Evolutionary conservation across 2,888 invertebrate species (phyloP).

Genomic region (Chrysina gloriosa): DNA sequence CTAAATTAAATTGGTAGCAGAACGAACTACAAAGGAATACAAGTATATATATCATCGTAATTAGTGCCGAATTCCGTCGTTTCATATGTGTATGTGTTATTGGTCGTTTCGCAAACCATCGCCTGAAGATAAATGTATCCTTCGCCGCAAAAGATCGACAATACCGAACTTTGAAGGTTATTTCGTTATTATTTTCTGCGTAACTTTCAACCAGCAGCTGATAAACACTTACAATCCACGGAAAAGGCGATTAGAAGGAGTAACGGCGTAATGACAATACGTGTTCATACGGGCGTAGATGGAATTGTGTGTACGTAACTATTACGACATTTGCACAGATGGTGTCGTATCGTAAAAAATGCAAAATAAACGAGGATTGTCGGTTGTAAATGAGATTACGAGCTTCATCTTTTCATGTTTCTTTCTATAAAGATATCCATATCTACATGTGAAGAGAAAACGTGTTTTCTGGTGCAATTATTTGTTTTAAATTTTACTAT

Average conservation of each 20-base stretch:
- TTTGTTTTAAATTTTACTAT: no score
- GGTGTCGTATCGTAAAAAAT: background rate
- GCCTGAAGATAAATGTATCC: conserved; percentile 17
- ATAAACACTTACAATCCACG: conserved; percentile 21
- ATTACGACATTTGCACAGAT: conserved; percentile 6
- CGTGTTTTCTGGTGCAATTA: no score
- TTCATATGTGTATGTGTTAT: background rate
- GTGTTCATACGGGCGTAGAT: conserved; percentile 9
- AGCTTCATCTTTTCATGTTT: no score
- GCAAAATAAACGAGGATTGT: no score
- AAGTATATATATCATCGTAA: no score
- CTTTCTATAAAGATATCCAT: no score
- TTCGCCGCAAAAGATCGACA: conserved; percentile 17
- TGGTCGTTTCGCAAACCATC: background rate
- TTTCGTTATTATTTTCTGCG: conserved; percentile 13
- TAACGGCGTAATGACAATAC: background rate
- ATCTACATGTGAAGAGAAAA: no score
- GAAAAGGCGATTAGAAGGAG: conserved; percentile 17
- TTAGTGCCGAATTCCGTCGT: background rate
- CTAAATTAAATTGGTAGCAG: no score
- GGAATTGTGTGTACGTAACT: background rate
- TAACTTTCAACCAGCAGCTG: conserved; percentile 24
- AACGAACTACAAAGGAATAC: no score
- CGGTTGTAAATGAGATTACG: no score
- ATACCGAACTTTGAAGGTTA: conserved; percentile 10